These are phyloP conservation scores for Podarcis lilfordi DNA, from an alignment of 2,797 vertebrate species.

Conservation along the genomic window DNA sequence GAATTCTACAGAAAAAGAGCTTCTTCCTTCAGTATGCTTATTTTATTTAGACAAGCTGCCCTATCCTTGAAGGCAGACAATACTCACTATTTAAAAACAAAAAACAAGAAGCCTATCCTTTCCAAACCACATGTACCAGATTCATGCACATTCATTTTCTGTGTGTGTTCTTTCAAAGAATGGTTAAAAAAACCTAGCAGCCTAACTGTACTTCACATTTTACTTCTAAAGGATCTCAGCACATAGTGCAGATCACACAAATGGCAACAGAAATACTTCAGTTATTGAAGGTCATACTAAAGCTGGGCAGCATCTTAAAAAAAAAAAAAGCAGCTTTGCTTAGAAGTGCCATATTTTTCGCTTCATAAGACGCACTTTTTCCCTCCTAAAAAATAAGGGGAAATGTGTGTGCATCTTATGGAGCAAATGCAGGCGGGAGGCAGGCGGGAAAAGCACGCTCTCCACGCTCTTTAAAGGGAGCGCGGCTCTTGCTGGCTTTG, in stretches of 20 bases:
- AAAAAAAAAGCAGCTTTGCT: background rate
- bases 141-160: background rate
- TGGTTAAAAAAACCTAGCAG: background rate
- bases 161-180: background rate
- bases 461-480: no score
- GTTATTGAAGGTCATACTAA: background rate
- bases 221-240: background rate
- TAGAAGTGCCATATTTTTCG: background rate
- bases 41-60: no score
- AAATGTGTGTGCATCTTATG: no score
- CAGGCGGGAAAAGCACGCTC: no score
- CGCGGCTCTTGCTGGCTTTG: no score
- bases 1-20: background rate
- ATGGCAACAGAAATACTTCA: background rate
- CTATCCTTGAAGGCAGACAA: background rate
- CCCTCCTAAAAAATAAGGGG: no score
- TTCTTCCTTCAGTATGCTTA: no score
- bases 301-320: background rate
- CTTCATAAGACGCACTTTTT: no score
- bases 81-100: background rate
- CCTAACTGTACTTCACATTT: background rate
- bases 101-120: background rate
- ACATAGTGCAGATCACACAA: background rate
- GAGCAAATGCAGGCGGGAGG: no score
- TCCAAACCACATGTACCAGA: background rate